Base-by-base conservation (phyloP, 2,888 invertebrate genomes). In the Heliconius cydno region DNA sequence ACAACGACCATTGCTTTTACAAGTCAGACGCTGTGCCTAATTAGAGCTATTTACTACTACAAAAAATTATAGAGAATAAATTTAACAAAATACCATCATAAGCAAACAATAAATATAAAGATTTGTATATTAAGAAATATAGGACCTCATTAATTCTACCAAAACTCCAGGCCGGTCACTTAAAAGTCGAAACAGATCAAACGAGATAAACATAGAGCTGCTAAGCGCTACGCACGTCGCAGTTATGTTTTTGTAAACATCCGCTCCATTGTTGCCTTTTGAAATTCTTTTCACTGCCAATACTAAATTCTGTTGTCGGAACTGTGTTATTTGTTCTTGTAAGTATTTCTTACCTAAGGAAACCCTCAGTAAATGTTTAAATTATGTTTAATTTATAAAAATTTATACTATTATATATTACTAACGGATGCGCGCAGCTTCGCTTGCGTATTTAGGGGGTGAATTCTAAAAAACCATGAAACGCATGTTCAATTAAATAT, bases 211-310 rank as follows among this genome's bases (percentile, higher is more conserved):
- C 65, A 66, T 66, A 66, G 75, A 46, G 66, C 25, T 68, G 67
- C 78, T 73, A 60, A 78, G 66, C 78, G 41, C 78, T 57, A 46
- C 67, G 34, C 76, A 52, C 66, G 76, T 76, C 74, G 77, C 57
- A 25, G 57, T 38, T 63, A 60, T 76, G 78, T 81, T 70, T 68
- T 63, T 68, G 78, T 81, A 81, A 81, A 81, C 81, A 81, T 81
- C 81, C 80, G 76, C 72, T 76, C 66, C 34, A 65, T 72, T 77
- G 74, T 78, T 78, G 67, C 41, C 25, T 74, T 79, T 79, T 75
- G n/a, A 65, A 71, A 76, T 75, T 41, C 68, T 25, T 68, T 57
- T 68, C 25, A 25, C 41, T 68, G 28, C 34, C 74, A 28, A 34
- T 66, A 72, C 22, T 41, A 46, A 57, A 34, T 52, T 52, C 34